Conservation (phyloP, 2,888 invertebrate species). For the Andrena fulva region DNA sequence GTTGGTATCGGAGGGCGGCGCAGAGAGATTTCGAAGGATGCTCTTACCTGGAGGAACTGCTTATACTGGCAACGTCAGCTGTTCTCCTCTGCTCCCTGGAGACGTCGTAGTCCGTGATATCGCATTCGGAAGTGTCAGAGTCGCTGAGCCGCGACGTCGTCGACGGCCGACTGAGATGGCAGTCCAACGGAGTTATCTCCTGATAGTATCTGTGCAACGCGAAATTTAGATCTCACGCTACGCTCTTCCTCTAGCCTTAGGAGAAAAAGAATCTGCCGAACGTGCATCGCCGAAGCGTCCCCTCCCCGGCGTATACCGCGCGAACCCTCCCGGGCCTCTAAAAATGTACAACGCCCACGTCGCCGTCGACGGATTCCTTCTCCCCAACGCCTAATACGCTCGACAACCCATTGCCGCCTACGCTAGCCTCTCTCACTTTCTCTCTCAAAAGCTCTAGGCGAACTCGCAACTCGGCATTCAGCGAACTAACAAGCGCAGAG, state of each 20-base stretch:
- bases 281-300: conserved; percentile 9
- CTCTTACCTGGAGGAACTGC: conserved; percentile 92
- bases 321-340: too few species aligned
- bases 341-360: not conserved
- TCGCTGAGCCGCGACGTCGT: conserved; percentile 94
- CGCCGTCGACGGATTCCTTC: conserved; percentile 60
- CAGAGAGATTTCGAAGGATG: conserved; percentile 57
- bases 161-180: conserved; percentile 95
- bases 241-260: conserved; percentile 57
- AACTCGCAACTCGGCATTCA: conserved; percentile 44
- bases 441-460: conserved; percentile 37
- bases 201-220: conserved; percentile 78
- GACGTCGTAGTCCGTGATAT: conserved; percentile 84
- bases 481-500: conserved; percentile 59
- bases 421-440: conserved; percentile 26
- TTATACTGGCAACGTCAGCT: conserved; percentile 93
- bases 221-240: conserved; percentile 63
- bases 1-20: conserved; percentile 37
- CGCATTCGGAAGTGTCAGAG: conserved; percentile 94
- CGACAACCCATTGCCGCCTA: conserved; percentile 43
- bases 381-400: conserved; percentile 50
- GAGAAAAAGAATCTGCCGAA: conserved; percentile 60
- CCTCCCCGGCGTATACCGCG: too few species aligned
- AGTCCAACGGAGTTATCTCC: conserved; percentile 91
- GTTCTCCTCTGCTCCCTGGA: conserved; percentile 87